Evolutionary conservation across 2,797 vertebrate genomes (phyloP).

Genomic region (Chaetodon trifasciatus): DNA sequence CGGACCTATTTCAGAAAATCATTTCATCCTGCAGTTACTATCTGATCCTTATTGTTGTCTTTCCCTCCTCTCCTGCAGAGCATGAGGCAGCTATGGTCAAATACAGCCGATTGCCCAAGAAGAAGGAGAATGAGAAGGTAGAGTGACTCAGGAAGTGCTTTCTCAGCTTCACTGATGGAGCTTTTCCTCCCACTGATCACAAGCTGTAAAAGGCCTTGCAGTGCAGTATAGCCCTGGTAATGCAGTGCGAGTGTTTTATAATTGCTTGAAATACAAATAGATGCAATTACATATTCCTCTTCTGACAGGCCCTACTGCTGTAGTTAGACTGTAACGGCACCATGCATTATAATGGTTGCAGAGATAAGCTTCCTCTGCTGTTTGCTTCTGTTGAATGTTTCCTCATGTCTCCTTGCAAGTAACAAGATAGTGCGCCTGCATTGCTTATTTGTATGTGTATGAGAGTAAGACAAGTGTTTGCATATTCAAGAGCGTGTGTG

Average conservation of each 20-base stretch:
- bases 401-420: neutral
- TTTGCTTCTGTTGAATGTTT: slow-evolving; percentile 9
- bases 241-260: slow-evolving; percentile 38
- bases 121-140: slow-evolving; percentile 96
- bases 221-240: slow-evolving; percentile 34
- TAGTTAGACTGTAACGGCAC: slow-evolving; percentile 1
- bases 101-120: slow-evolving; percentile 97
- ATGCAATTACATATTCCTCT: slow-evolving; percentile 30
- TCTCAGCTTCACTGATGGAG: slow-evolving; percentile 24
- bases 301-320: neutral
- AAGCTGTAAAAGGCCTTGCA: slow-evolving; percentile 27
- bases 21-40: neutral
- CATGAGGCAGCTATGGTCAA: slow-evolving; percentile 98
- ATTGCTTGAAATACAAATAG: slow-evolving; percentile 32
- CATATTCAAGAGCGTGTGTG: slow-evolving; percentile 42
- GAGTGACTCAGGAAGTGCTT: slow-evolving; percentile 27
- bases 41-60: slow-evolving; percentile 21
- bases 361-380: slow-evolving; percentile 27
- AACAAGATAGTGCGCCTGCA: slow-evolving; percentile 18
- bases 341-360: slow-evolving; percentile 4
- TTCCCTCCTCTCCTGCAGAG: slow-evolving; percentile 81
- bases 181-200: slow-evolving; percentile 23
- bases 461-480: slow-evolving; percentile 31
- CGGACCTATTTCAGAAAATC: slow-evolving; percentile 4
- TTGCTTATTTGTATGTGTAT: slow-evolving; percentile 39